phyloP scores from a whole-genome alignment of 2,113 vertebrate genomes.

The Thymallus thymallus region DNA sequence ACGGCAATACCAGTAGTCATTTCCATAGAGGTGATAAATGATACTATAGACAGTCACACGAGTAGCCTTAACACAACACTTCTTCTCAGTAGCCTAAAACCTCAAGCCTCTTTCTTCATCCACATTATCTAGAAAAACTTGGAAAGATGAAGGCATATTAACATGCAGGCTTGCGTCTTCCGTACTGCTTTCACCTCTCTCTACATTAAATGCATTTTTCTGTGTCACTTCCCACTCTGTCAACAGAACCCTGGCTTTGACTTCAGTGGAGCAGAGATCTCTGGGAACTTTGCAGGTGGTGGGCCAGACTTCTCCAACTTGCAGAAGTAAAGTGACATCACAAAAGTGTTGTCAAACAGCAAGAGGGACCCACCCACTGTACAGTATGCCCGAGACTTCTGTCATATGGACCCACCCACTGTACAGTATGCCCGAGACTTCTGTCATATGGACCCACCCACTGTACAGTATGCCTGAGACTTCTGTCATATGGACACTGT shows the following conservation, averaged over 20 bases:
- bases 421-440: not conserved
- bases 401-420: too few relatives aligned
- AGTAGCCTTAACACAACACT: too few relatives aligned
- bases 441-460: not conserved
- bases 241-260: slow-evolving; percentile 96
- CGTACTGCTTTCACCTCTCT: too few relatives aligned
- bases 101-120: too few relatives aligned
- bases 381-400: too few relatives aligned
- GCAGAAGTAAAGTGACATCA: slow-evolving; percentile 61
- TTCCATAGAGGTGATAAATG: not conserved
- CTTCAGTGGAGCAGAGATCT: slow-evolving; percentile 97
- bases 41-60: not conserved
- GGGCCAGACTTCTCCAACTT: slow-evolving; percentile 94
- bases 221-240: not conserved
- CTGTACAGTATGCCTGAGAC: not conserved
- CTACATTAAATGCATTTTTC: too few relatives aligned
- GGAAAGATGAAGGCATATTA: too few relatives aligned
- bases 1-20: too few relatives aligned
- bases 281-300: slow-evolving; percentile 92
- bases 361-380: not conserved
- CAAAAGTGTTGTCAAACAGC: not conserved
- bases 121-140: too few relatives aligned
- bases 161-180: too few relatives aligned
- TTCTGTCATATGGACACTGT: not conserved
- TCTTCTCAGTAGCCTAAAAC: too few relatives aligned